phyloP scores from a whole-genome alignment of 2,888 invertebrate genomes.

The Mamestra brassicae region DNA sequence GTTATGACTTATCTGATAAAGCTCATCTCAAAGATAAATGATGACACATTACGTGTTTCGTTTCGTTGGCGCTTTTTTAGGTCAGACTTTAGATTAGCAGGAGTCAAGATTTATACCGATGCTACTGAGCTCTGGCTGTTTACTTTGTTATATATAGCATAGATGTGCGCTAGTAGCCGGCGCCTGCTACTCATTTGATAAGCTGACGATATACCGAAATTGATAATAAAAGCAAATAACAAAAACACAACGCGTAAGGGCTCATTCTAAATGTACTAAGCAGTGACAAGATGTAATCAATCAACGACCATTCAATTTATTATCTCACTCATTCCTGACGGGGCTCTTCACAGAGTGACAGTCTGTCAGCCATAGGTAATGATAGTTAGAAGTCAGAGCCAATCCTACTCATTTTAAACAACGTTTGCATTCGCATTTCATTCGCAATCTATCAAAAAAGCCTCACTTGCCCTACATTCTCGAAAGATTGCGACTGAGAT shows the following conservation, averaged over 20 bases:
- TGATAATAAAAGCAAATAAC: no score
- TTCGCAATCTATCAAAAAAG: no score
- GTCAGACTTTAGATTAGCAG: constrained; percentile 15
- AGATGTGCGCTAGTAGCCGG: not conserved
- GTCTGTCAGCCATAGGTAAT: not conserved
- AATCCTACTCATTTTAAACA: no score
- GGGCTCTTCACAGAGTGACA: no score
- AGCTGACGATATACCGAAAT: not conserved
- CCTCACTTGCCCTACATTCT: no score
- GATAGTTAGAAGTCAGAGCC: not conserved
- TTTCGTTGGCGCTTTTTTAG: constrained; percentile 12
- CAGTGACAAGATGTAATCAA: not conserved
- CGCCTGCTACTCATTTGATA: not conserved
- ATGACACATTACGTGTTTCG: constrained; percentile 17
- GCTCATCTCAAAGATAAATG: constrained; percentile 25
- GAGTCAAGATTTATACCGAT: not conserved
- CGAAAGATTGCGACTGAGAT: no score
- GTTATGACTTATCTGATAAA: constrained; percentile 31
- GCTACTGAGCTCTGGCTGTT: not conserved
- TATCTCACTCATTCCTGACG: not conserved
- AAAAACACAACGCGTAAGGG: not conserved
- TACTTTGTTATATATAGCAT: not conserved
- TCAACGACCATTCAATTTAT: not conserved
- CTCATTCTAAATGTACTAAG: no score
- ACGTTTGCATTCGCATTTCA: no score